phyloP scores from a whole-genome alignment of 2,888 invertebrate genomes.

The Hylaea fasciaria region DNA sequence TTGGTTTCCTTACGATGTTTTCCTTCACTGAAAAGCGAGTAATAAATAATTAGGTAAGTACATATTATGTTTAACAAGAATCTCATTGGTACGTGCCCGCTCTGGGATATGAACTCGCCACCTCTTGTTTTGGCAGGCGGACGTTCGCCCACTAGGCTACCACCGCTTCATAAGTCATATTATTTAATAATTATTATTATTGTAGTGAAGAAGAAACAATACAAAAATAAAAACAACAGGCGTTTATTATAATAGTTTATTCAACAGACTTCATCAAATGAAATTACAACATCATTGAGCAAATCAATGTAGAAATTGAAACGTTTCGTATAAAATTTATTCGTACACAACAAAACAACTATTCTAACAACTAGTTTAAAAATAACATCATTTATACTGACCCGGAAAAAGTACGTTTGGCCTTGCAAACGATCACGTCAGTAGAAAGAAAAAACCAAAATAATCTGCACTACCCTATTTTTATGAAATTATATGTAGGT shows the following conservation, averaged over 20 bases:
- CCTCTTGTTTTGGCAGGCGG: no score
- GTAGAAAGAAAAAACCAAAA: background rate
- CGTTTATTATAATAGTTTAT: conserved; percentile 69
- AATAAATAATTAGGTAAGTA: no score
- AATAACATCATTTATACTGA: conserved; percentile 34
- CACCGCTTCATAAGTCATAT: no score
- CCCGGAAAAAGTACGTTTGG: conserved; percentile 9
- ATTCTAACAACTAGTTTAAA: conserved; percentile 45
- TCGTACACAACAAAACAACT: conserved; percentile 63
- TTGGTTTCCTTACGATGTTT: no score
- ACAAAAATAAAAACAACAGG: conserved; percentile 14
- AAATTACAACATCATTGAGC: conserved; percentile 77
- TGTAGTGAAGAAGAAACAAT: background rate
- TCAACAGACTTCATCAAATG: conserved; percentile 75
- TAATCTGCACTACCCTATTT: no score
- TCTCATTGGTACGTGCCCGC: no score
- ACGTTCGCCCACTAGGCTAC: no score
- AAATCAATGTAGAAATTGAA: conserved; percentile 74
- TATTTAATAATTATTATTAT: no score
- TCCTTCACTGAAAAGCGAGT: no score
- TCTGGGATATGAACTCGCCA: no score
- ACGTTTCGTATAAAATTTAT: conserved; percentile 79
- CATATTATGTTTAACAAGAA: no score
- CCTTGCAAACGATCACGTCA: conserved; percentile 4
- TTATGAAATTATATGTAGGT: no score